Conservation (phyloP, 2,888 invertebrate genomes). For the Conus canariensis region DNA sequence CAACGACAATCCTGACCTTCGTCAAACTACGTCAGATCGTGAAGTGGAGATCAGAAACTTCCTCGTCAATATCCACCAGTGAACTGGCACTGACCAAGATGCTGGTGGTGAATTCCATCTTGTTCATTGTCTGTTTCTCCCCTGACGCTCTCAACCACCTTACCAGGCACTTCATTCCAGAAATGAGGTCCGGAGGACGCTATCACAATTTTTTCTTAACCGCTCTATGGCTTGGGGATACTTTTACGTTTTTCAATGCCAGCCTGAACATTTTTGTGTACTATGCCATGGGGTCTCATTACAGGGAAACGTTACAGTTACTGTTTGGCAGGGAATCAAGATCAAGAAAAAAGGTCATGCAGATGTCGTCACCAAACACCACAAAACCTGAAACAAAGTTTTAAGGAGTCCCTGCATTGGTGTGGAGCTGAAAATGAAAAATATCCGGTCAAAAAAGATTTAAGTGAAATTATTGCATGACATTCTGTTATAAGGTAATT, state of each 20-base stretch:
- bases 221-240: not conserved
- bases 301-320: not conserved
- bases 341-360: too few relatives aligned
- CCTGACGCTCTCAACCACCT: not conserved
- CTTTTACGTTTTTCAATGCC: not conserved
- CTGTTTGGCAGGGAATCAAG: too few relatives aligned
- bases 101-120: not conserved
- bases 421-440: too few relatives aligned
- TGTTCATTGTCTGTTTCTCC: not conserved
- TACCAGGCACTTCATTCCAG: not conserved
- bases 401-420: too few relatives aligned
- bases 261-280: conserved; percentile 12
- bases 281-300: not conserved
- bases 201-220: not conserved
- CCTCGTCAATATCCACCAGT: not conserved
- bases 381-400: too few relatives aligned
- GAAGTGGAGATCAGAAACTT: not conserved
- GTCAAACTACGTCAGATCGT: not conserved
- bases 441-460: too few relatives aligned
- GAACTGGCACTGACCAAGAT: not conserved
- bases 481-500: too few relatives aligned
- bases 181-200: not conserved
- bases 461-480: too few relatives aligned
- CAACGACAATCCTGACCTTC: not conserved
- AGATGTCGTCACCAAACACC: too few relatives aligned